These are phyloP conservation scores for Brachirus orientalis DNA, from an alignment of 2,113 vertebrate species.

Conservation along the genomic window DNA sequence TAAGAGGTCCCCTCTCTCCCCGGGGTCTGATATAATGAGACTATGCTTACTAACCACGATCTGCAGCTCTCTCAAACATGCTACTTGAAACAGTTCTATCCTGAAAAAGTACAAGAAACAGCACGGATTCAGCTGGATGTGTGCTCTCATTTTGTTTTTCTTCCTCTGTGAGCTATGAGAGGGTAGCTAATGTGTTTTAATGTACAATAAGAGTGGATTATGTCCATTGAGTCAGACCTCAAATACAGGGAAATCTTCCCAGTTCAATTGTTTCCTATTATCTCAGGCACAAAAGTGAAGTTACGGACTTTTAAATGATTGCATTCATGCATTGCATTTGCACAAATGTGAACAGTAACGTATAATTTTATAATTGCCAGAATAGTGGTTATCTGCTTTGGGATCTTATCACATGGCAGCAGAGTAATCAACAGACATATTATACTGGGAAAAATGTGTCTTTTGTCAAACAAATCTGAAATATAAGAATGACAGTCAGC, in stretches of 20 bases:
- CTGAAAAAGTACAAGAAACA: slow-evolving; percentile 71
- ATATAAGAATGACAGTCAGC: slow-evolving; percentile 64
- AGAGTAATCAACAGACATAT: slow-evolving; percentile 52
- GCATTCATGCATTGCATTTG: slow-evolving; percentile 55
- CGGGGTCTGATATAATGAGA: slow-evolving; percentile 81
- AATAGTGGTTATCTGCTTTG: slow-evolving; percentile 56
- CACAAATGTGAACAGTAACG: slow-evolving; percentile 44
- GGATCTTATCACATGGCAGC: slow-evolving; percentile 65
- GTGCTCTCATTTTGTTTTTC: slow-evolving; percentile 36
- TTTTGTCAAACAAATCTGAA: slow-evolving; percentile 68
- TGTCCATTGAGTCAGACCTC: slow-evolving; percentile 39
- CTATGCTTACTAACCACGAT: slow-evolving; percentile 77
- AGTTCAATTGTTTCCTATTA: slow-evolving; percentile 57
- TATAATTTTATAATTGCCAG: slow-evolving; percentile 8
- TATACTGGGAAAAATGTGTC: slow-evolving; percentile 54
- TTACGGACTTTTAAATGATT: slow-evolving; percentile 62
- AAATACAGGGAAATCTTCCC: slow-evolving; percentile 34
- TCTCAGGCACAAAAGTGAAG: slow-evolving; percentile 49
- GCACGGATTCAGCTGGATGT: slow-evolving; percentile 63
- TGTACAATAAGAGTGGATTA: too few species aligned
- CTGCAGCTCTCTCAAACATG: slow-evolving; percentile 66
- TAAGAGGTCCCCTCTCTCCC: slow-evolving; percentile 71
- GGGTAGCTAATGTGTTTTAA: slow-evolving; percentile 33
- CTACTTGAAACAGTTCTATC: slow-evolving; percentile 65
- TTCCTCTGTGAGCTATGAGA: slow-evolving; percentile 1